Conservation (phyloP, 64 coral and sea anemone species). For the Orbicella faveolata region DNA sequence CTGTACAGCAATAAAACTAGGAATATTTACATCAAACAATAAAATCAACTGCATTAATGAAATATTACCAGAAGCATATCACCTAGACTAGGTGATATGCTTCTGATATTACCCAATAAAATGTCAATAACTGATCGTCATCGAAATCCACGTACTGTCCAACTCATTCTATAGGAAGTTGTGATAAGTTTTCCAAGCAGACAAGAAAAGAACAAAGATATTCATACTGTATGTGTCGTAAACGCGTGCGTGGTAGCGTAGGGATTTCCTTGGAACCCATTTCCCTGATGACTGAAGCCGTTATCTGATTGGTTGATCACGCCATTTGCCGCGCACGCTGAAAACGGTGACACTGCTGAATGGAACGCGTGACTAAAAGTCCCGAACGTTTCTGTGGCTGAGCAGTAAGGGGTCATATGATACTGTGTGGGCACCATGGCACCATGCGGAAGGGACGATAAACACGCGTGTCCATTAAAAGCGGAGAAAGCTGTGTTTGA, state of each 20-base stretch:
- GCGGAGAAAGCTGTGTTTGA: constrained; percentile 55
- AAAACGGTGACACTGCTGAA: constrained; percentile 47
- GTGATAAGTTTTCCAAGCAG: not conserved
- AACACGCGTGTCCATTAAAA: constrained; percentile 69
- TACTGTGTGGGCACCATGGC: constrained; percentile 67
- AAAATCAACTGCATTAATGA: not conserved
- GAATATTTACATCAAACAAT: constrained; percentile 11
- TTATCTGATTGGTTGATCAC: constrained; percentile 43
- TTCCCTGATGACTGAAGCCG: constrained; percentile 28
- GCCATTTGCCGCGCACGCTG: constrained; percentile 39
- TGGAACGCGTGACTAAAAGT: constrained; percentile 68
- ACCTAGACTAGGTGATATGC: too few relatives aligned
- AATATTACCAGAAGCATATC: too few relatives aligned
- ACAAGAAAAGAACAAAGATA: not conserved
- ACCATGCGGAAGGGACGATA: constrained; percentile 43
- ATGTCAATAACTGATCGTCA: not conserved
- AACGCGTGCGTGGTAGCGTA: constrained; percentile 34
- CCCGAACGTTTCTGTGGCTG: constrained; percentile 75
- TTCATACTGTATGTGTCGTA: constrained; percentile 43
- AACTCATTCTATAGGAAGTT: not conserved
- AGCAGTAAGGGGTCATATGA: constrained; percentile 78
- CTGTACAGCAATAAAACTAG: not conserved
- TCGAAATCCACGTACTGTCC: too few relatives aligned
- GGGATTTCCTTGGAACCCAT: constrained; percentile 46
- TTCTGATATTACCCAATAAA: not conserved